Evolutionary conservation across 2,113 vertebrate species (phyloP), one percentile per base, ranked within the genome.

Genomic region (Pithys albifrons): DNA sequence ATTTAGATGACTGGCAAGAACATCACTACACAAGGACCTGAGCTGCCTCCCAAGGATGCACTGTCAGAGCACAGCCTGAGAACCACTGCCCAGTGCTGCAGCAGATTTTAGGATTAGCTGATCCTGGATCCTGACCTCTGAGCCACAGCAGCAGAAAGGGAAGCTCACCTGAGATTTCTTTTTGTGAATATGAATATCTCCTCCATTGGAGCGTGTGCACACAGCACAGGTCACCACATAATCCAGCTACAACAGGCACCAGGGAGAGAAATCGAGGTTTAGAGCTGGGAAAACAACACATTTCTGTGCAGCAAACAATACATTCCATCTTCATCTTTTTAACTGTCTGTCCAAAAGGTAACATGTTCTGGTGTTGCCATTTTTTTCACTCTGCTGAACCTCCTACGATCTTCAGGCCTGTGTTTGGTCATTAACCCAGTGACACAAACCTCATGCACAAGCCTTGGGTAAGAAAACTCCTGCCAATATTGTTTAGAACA

Each of bases 141-240:
- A 77, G 10, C 11, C 23, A 45, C 33, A n/a, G 39, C 12, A 66
- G 7, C 16, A n/a, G 15, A 12, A 76, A 3, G 8, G 4, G 17
- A 81, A 46, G 12, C 98, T 97, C 96, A 99, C 99, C 99, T 99
- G 99, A 75, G 99, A 99, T 35, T 99, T 99, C 98, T 99, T 99
- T 96, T 98, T 99, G 88, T 99, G 99, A 92, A 99, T 98, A 97
- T 99, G 99, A 95, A 99, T 99, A 95, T 99, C 99, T 10, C 99
- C 99, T 11, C 98, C 98, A 3, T 99, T 99, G 0, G 99, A 98
- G 57, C 99, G 99, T 1, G 99, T 99, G 97, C 99, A 99, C 69
- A 99, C 99, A 0, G 99, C 99, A n/a, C 99, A 99, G 1, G 99
- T 99, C 92, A 99, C 99, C 97, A 99, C 97, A 85, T 99, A 99